Percentiles rank a stretch among this genome's conserved stretches.
Evolutionary conservation across 2,113 vertebrate genomes (phyloP).

Genomic region (Atherinomorus stipes): DNA sequence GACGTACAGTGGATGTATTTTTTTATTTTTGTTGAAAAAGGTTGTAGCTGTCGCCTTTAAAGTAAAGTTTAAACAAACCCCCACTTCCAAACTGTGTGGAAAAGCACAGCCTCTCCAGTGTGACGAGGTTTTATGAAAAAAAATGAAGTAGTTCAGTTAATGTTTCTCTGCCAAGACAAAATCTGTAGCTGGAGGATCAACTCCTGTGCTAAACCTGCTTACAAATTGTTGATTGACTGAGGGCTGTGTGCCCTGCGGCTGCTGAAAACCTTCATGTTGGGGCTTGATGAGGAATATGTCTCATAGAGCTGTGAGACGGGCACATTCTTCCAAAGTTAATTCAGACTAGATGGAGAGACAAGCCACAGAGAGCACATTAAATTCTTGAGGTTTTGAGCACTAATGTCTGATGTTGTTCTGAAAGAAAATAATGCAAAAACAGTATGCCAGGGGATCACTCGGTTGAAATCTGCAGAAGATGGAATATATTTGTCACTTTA

Average conservation of each 20-base stretch:
- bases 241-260: constrained; percentile 45
- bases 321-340: constrained; percentile 66
- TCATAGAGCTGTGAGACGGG: constrained; percentile 43
- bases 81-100: background rate
- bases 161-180: constrained; percentile 19
- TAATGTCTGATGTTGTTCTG: constrained; percentile 54
- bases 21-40: too few relatives aligned
- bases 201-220: constrained; percentile 37
- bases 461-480: constrained; percentile 4
- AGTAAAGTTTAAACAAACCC: background rate
- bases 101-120: background rate
- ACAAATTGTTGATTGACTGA: constrained; percentile 54
- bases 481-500: background rate
- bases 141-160: background rate
- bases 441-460: constrained; percentile 27
- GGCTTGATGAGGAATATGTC: constrained; percentile 68
- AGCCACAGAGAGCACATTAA: constrained; percentile 54
- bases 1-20: too few relatives aligned
- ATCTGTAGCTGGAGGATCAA: constrained; percentile 36
- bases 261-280: constrained; percentile 42
- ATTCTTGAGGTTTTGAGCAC: constrained; percentile 57
- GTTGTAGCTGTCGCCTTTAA: too few relatives aligned
- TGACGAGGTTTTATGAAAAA: background rate
- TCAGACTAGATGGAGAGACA: constrained; percentile 30
- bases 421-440: constrained; percentile 46